These are phyloP conservation scores for Chymomyza amoena DNA, from an alignment of 2,888 invertebrate species.

Conservation along the genomic window DNA sequence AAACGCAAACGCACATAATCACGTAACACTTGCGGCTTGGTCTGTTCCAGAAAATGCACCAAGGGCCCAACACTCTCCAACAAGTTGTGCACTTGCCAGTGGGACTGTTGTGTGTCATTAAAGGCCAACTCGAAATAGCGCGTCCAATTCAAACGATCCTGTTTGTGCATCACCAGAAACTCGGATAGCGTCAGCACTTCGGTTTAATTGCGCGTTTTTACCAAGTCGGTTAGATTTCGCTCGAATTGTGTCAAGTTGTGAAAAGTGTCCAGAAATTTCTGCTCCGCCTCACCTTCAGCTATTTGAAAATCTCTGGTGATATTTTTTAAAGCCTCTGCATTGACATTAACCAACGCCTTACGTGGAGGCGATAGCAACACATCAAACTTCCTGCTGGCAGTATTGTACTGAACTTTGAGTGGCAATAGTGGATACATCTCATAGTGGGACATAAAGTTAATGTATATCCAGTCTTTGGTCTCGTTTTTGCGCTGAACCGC, in stretches of 20 bases:
- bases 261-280: conserved; percentile 34
- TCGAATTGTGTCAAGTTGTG: conserved; percentile 62
- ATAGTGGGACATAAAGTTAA: conserved; percentile 71
- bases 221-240: conserved; percentile 54
- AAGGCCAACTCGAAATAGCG: conserved; percentile 68
- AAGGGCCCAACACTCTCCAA: conserved; percentile 54
- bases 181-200: conserved; percentile 49
- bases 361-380: conserved; percentile 48
- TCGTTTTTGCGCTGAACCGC: conserved; percentile 32
- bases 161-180: conserved; percentile 57
- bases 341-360: conserved; percentile 32
- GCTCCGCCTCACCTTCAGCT: conserved; percentile 21
- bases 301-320: conserved; percentile 62
- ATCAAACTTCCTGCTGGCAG: conserved; percentile 57
- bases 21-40: conserved; percentile 35
- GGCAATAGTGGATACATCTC: conserved; percentile 67
- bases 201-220: conserved; percentile 43
- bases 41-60: conserved; percentile 54
- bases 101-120: conserved; percentile 55
- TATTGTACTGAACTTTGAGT: conserved; percentile 61
- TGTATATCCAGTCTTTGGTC: conserved; percentile 61
- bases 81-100: conserved; percentile 63
- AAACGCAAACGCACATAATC: conserved; percentile 66
- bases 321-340: conserved; percentile 49
- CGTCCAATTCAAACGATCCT: conserved; percentile 74